Base-by-base conservation (phyloP, 2,113 vertebrate genomes). In the Eolophus roseicapilla region DNA sequence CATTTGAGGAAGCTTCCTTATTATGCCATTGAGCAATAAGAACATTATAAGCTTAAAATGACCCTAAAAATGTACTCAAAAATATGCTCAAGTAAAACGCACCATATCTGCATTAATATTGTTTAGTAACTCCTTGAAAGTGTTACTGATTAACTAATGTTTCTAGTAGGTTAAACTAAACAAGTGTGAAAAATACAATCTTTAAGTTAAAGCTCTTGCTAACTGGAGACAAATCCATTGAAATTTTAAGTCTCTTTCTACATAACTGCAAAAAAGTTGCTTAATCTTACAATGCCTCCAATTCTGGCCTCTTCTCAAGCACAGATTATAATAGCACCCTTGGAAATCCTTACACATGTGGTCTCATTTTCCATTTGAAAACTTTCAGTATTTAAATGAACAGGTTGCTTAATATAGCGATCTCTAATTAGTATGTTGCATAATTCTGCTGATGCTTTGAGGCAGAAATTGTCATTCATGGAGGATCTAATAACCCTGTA, bases 401-500 rank as follows among this genome's bases (percentile, higher is more conserved):
- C 29, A 74, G 27, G 59, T 62, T 95, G 75, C 79, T 90, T 90
- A 90, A 93, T 35, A 67, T 23, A 86, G 79, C 17, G 39, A 75
- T 83, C 33, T 88, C 82, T 74, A 62, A 86, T 94, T 83, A 92
- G 39, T 33, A 60, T 28, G 33, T 88, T 88, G 73, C 60, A 59
- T 74, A 88, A 86, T 88, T 91, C 92, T 90, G 27, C 78, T 80
- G 67, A 88, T 88, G 75, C 68, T 95, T 77, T 83, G 50, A 90
- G 85, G 64, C 64, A 86, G 71, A 90, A 93, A 70, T 50, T 90
- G 86, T 85, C 60, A 93, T 78, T 88, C 23, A 35, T 47, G 62
- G 92, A 5, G 9, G 47, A 65, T 71, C 50, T 88, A 83, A 94
- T n/a, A 92, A 69, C 73, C 27, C 29, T 73, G 76, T 31, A 81